Evolutionary conservation across 2,113 vertebrate species (phyloP), one percentile per base, ranked within the genome.

Genomic region (Pterocles gutturalis): DNA sequence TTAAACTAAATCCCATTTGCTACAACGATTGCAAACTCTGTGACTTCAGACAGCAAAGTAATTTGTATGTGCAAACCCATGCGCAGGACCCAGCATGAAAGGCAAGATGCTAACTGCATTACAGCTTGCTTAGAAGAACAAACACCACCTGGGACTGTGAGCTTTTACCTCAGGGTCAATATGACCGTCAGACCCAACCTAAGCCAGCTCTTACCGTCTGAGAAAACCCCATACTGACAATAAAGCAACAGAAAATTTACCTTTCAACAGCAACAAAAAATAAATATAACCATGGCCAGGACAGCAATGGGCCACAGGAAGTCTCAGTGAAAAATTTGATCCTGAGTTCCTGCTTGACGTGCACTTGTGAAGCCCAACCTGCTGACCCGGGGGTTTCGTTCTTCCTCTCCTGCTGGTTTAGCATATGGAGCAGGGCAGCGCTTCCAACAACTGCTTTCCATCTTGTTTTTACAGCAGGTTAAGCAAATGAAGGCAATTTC

Each of bases 321-420:
- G 19, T 13, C 36, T 62, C 2, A 1, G 31, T 46, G 66, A 61
- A 87, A 92, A 62, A 60, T 45, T 2, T 34, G 11, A 31, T 26
- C 28, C 26, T 0, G 0, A 20, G 4, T 76, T 88, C 91, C 55
- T 81, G 14, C 43, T 45, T 53, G 45, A 21, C 43, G 20, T 45
- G 26, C 31, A 6, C 46, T 71, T 69, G 26, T 77, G 49, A 90
- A 90, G 64, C 22, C 41, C 34, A 33, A 5, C 0, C 0, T 70
- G 58, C 36, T 62, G 58, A 73, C 34, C 33, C 0, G 0, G 19
- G 20, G 29, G 2, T 26, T 84, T 64, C 0, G 0, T 54, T 86
- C 76, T 77, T 43, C 58, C 1, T 0, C 16, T 57, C 19, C 46
- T 81, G 31, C 33, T 64, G 43, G 16, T 49, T 58, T 51, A 75